Evolutionary conservation across 2,888 invertebrate genomes (phyloP), one percentile per base, ranked within the genome.

Genomic region (Selenia dentaria): DNA sequence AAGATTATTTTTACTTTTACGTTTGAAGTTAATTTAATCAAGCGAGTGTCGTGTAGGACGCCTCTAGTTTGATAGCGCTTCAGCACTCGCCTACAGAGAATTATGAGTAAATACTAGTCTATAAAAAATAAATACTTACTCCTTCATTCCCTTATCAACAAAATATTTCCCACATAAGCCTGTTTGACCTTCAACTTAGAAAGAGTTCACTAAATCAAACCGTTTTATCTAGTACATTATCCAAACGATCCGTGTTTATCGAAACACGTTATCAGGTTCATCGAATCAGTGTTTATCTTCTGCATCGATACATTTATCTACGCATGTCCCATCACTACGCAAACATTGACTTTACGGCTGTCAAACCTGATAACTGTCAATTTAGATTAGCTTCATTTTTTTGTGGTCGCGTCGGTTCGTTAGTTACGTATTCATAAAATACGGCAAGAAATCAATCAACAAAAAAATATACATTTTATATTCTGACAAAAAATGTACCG

Each of bases 271-370:
- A n/a, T n/a, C n/a, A n/a, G n/a, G n/a, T 16, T 4, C 4, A 16
- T 16, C 16, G 16, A 16, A 16, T 16, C 16, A 16, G 3, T 16
- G 16, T 16, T 16, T 16, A 11, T 16, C 20, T 26, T 27, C 18
- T 24, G 16, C 2, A 34, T 42, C 42, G 35, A 31, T 31, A 27
- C 13, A 28, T 36, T 46, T 50, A 52, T 46, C 54, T 54, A 51
- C 51, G 39, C 39, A 50, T 51, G 57, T 57, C 53, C 48, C 67
- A 28, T 54, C 64, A 57, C 65, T 64, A 64, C 29, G 43, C 55
- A 50, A 66, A 64, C 61, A 61, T 65, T 65, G 61, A 62, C 60
- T 26, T 55, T 44, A 53, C 50, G 46, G 37, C 42, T 54, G 57
- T 52, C 56, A 55, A 9, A 34, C 45, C 39, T 36, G 39, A 47